Percentiles rank a stretch among this genome's conserved stretches.
These are phyloP conservation scores for Acanthosepion lycidas DNA, from an alignment of 2,888 invertebrate genomes.

Conservation along the genomic window DNA sequence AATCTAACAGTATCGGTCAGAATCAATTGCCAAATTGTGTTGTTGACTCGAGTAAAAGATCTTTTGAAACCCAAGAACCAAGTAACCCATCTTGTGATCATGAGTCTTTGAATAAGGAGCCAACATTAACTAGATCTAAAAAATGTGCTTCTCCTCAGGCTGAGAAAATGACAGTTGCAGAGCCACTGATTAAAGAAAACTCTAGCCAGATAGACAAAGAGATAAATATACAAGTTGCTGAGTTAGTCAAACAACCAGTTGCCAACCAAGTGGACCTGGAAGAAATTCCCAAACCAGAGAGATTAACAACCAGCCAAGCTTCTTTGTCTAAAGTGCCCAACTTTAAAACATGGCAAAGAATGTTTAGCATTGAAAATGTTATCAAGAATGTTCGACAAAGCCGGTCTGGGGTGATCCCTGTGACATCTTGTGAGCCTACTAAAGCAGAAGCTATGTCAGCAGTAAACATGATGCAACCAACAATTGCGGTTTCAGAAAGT, in stretches of 20 bases:
- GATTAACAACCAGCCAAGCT: background rate
- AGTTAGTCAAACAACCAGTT: too few relatives aligned
- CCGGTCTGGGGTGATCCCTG: background rate
- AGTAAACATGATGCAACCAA: background rate
- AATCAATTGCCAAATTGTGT: background rate
- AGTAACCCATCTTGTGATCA: background rate
- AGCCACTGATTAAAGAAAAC: background rate
- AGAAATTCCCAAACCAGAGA: background rate
- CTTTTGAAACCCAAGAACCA: background rate
- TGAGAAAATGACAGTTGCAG: background rate
- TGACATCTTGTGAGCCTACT: background rate
- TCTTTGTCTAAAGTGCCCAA: background rate
- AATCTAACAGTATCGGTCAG: background rate
- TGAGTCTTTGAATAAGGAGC: background rate
- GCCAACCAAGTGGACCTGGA: background rate
- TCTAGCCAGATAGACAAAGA: background rate
- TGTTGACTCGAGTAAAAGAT: background rate
- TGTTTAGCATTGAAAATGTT: conserved; percentile 1
- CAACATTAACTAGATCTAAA: background rate
- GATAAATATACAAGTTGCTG: background rate
- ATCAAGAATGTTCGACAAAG: background rate
- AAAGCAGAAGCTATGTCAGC: background rate
- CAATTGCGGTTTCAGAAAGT: background rate
- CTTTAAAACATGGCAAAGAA: background rate
- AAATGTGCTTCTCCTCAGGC: background rate